Percentiles rank a stretch among this genome's conserved stretches.
phyloP scores from a whole-genome alignment of 2,113 vertebrate genomes.

The Scolopax mira region DNA sequence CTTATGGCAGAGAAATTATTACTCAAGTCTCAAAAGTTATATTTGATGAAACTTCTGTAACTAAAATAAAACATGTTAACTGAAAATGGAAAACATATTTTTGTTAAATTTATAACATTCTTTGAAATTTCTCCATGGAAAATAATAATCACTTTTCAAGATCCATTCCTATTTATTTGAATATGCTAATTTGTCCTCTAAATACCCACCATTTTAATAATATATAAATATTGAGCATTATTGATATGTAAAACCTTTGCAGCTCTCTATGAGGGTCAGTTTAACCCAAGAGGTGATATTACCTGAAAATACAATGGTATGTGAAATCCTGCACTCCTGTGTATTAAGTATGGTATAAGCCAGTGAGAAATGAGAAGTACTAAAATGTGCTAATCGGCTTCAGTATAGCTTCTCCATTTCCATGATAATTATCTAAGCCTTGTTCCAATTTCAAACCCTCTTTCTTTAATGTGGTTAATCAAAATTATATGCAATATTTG shows the following conservation, averaged over 20 bases:
- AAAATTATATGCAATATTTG: background rate
- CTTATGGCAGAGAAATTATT: background rate
- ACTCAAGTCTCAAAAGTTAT: background rate
- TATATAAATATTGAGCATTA: fast-evolving
- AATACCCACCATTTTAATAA: background rate
- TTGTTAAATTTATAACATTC: background rate
- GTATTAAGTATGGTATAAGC: background rate
- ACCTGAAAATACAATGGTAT: background rate
- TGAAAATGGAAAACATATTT: background rate
- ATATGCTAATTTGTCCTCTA: background rate
- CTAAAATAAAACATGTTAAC: background rate
- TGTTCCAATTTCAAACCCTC: background rate
- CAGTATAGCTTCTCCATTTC: background rate
- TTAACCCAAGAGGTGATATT: background rate
- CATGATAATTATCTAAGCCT: background rate
- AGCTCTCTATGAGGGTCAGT: background rate
- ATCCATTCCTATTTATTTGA: background rate
- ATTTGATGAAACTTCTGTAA: background rate
- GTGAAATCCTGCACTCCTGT: background rate
- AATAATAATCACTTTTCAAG: background rate
- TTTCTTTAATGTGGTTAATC: background rate
- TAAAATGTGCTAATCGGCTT: background rate
- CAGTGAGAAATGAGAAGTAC: background rate
- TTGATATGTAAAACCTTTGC: background rate
- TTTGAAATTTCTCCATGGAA: background rate